Base-by-base conservation (phyloP, 2,797 vertebrate genomes). In the Protosalanx chinensis region DNA sequence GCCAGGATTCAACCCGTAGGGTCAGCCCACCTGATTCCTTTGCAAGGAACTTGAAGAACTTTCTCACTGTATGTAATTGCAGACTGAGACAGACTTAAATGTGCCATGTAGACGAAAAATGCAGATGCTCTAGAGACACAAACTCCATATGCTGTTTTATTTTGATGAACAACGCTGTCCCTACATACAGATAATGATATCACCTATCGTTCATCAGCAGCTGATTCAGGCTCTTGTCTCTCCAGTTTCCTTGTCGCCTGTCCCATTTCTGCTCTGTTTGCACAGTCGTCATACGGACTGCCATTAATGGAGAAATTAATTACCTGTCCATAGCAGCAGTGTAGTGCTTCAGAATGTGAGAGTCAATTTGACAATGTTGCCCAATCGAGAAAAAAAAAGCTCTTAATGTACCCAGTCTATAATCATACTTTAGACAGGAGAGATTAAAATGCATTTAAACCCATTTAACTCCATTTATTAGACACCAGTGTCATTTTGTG, bases 231-330 rank as follows among this genome's bases (percentile, higher is more conserved):
- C 74, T 77, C 72, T 80, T 88, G 85, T 87, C 83, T 86, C 29
- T 87, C 80, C 88, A 90, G 90, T 90, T 89, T 80, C 88, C 80
- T 81, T 77, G 87, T 89, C 82, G 82, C 84, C 81, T 81, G 77
- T 84, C 87, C 85, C 82, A 84, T 82, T 79, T 78, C 3, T 23
- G 67, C 75, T 90, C 81, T 91, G 91, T 93, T 93, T 92, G 89
- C 87, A 87, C 85, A 87, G 86, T 85, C 90, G 92, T 90, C 91
- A 90, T 88, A 89, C 86, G 82, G 85, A 84, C 89, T 86, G 81
- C 73, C 85, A 80, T 88, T 92, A 93, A 91, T 93, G 87, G 87
- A 91, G 89, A 91, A 92, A 93, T 92, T 90, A 92, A 93, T 91
- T 93, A 90, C 88, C 80, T 80, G 75, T 81, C 63, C 74, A 66